Evolutionary conservation across 2,888 invertebrate genomes (phyloP), one percentile per base, ranked within the genome.

Genomic region (Synanthedon andrenaeformis): DNA sequence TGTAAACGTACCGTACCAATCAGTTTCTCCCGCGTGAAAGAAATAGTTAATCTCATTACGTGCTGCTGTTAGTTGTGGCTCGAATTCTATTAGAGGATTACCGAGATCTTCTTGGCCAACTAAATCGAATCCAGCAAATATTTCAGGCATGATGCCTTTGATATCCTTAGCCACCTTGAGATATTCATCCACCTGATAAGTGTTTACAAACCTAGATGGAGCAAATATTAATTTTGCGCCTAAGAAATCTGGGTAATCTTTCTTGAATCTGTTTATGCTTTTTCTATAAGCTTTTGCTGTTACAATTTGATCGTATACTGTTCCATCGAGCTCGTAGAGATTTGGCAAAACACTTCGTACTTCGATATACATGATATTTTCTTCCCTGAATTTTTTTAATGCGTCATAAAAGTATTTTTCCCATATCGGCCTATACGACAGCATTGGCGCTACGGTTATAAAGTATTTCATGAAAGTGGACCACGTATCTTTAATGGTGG

Each of bases 21-120:
- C 91, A 0, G 95, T 94, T 77, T 95, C 95, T 0, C 94, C 95
- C 0, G 95, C 94, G 68, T 95, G 95, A 66, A 95, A 94, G 69
- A 92, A 94, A 65, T 91, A 93, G 52, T 90, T 83, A 0, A 94
- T 77, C 17, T 89, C 75, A 0, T 85, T 74, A 0, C 88, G 81
- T 2, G 88, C 70, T 4, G 74, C 67, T 23, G 87, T 61, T 42
- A 94, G 68, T 57, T 90, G 80, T 0, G 91, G 82, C 0, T 89
- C 81, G 57, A 92, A 93, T 13, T 90, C 88, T 42, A 88, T 70
- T 0, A 95, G 71, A 0, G 93, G 91, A 42, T 80, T 75, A 0
- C 94, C 94, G 51, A 79, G 69, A 64, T 95, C 94, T 72, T 95
- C 95, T 65, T 93, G 92, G 0, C 94, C 94, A 0, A 95, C 94